phyloP scores from a whole-genome alignment of 2,113 vertebrate genomes.

The Dipodomys merriami region DNA sequence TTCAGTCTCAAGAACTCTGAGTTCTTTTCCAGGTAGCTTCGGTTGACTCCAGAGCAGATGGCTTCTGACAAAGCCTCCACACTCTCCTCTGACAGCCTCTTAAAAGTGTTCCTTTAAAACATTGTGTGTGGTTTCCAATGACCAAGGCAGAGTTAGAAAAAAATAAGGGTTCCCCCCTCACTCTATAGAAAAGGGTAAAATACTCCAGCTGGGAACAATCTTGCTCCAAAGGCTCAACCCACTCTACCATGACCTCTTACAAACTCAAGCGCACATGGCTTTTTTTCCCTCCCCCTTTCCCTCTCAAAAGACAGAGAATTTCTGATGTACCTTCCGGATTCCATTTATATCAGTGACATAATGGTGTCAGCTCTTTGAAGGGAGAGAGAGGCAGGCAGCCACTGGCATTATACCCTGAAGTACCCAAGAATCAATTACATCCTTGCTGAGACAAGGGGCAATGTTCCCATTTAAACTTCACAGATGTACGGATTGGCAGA shows the following conservation, averaged over 20 bases:
- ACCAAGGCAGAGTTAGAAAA: neutral
- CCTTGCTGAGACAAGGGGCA: constrained; percentile 82
- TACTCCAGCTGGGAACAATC: neutral
- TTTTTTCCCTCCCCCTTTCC: neutral
- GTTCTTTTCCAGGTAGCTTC: constrained; percentile 61
- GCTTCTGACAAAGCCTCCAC: constrained; percentile 55
- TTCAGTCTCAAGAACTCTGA: constrained; percentile 65
- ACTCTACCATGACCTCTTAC: constrained; percentile 37
- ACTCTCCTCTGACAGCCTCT: constrained; percentile 32
- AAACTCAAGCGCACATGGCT: neutral
- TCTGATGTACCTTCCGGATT: constrained; percentile 74
- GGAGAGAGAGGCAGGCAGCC: constrained; percentile 65
- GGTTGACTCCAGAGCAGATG: constrained; percentile 56
- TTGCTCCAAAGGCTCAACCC: neutral
- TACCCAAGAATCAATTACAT: constrained; percentile 81
- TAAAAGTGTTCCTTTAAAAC: constrained; percentile 42
- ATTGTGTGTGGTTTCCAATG: constrained; percentile 27
- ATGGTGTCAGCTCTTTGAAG: constrained; percentile 75
- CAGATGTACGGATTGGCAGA: constrained; percentile 77
- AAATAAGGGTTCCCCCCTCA: neutral
- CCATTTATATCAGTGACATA: constrained; percentile 80
- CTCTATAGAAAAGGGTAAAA: constrained; percentile 7
- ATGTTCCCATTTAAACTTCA: constrained; percentile 84
- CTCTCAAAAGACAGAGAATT: constrained; percentile 50
- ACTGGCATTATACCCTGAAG: constrained; percentile 78